phyloP scores from a whole-genome alignment of 2,113 vertebrate genomes.

The Epinephelus cyanopodus region DNA sequence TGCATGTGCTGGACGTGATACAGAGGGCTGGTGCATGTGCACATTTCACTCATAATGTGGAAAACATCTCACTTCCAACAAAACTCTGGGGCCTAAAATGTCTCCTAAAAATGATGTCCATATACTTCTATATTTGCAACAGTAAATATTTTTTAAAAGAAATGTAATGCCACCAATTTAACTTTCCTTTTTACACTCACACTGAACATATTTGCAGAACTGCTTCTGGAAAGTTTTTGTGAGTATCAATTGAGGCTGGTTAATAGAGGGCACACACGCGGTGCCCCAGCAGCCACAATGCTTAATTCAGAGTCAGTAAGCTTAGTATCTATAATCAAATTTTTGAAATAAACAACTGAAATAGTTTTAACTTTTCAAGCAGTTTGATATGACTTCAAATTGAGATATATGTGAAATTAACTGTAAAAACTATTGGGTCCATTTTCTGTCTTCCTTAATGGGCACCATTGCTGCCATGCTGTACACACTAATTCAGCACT shows the following conservation, averaged over 20 bases:
- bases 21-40: neutral
- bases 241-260: too few relatives aligned
- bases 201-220: too few relatives aligned
- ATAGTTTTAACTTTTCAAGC: neutral
- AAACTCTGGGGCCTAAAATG: neutral
- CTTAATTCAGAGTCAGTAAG: neutral
- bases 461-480: too few relatives aligned
- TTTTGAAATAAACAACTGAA: neutral
- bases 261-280: too few relatives aligned
- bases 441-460: neutral
- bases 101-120: too few relatives aligned
- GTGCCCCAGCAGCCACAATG: slow-evolving; percentile 1
- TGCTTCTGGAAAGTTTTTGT: too few relatives aligned
- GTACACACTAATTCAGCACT: neutral
- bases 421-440: neutral
- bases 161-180: neutral
- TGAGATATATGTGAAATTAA: neutral
- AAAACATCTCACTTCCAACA: neutral
- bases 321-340: neutral
- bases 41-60: neutral
- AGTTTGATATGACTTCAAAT: neutral
- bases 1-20: neutral
- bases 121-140: too few relatives aligned
- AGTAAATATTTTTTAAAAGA: neutral
- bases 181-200: too few relatives aligned